A percentile compares a stretch with the other conserved stretches of the same genome.
Conservation (phyloP, 2,113 vertebrate species). For the Python bivittatus region DNA sequence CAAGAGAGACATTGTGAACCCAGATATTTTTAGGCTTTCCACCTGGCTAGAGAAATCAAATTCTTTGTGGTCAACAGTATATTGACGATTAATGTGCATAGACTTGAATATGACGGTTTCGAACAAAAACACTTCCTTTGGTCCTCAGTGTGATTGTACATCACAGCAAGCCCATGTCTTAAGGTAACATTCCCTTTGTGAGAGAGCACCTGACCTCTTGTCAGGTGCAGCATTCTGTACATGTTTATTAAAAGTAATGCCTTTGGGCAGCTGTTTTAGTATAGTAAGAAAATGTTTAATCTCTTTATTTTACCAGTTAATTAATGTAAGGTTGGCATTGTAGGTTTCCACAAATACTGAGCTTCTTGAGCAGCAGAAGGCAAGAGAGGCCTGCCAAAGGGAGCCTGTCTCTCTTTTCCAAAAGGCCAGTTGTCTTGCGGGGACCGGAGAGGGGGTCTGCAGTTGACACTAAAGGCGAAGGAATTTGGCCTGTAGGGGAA, state of each 20-base stretch:
- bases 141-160: neutral
- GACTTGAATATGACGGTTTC: neutral
- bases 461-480: conserved; percentile 1
- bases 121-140: neutral
- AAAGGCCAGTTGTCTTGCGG: neutral
- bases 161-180: neutral
- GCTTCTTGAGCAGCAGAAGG: neutral
- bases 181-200: neutral
- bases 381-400: neutral
- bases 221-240: neutral
- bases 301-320: neutral
- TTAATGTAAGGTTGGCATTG: neutral
- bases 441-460: neutral
- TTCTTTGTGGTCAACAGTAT: neutral
- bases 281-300: neutral
- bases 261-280: neutral
- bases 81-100: neutral
- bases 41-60: neutral
- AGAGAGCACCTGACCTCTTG: neutral
- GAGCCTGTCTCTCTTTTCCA: neutral
- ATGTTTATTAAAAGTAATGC: neutral
- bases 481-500: neutral
- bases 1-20: neutral
- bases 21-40: neutral
- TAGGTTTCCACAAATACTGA: neutral